Evolutionary conservation across 2,888 invertebrate species (phyloP).

Genomic region (Hoplodrina ambigua): DNA sequence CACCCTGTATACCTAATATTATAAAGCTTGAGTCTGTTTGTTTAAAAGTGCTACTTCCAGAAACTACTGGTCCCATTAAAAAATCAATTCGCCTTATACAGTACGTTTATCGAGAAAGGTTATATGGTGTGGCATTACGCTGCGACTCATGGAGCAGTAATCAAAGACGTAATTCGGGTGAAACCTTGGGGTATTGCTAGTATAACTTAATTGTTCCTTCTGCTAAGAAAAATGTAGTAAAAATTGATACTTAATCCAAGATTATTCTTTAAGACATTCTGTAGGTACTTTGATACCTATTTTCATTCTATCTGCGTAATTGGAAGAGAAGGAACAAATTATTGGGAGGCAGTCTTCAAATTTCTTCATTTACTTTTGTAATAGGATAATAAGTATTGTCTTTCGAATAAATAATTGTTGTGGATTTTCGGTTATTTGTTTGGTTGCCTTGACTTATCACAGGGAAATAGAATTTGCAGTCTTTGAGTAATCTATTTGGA

Average conservation of each 20-base stretch:
- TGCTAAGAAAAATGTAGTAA: conserved; percentile 65
- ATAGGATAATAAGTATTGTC: conserved; percentile 79
- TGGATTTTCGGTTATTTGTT: conserved; percentile 65
- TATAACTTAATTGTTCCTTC: too few species aligned
- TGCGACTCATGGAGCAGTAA: too few species aligned
- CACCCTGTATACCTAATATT: too few species aligned
- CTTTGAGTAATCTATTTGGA: background rate
- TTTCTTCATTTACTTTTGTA: conserved; percentile 79
- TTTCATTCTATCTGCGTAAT: conserved; percentile 73
- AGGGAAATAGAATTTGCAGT: conserved; percentile 7
- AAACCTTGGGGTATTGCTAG: too few species aligned
- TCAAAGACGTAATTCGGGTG: too few species aligned
- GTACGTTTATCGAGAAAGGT: too few species aligned
- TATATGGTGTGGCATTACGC: too few species aligned
- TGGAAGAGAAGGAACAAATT: conserved; percentile 77
- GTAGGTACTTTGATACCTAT: conserved; percentile 68
- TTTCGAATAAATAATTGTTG: conserved; percentile 68
- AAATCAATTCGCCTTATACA: too few species aligned
- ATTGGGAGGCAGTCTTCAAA: conserved; percentile 72
- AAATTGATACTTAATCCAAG: conserved; percentile 62
- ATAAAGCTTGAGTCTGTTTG: too few species aligned
- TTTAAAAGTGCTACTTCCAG: too few species aligned
- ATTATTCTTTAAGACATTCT: conserved; percentile 69
- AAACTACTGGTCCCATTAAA: too few species aligned
- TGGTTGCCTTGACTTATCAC: conserved; percentile 43